phyloP scores from a whole-genome alignment of 2,113 vertebrate species.

The Pangasianodon gigas region DNA sequence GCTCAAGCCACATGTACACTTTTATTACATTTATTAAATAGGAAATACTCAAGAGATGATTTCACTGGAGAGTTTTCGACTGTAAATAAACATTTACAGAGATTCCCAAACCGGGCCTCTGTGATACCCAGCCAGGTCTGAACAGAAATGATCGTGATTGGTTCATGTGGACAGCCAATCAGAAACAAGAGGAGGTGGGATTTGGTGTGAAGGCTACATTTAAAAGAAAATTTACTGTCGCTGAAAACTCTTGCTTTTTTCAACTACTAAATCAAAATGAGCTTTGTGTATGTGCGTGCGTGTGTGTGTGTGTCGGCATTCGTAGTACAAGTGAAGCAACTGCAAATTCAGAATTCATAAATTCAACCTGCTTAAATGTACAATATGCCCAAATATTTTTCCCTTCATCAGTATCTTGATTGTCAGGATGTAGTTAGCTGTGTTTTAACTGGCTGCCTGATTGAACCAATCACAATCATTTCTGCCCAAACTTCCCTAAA shows the following conservation, averaged over 20 bases:
- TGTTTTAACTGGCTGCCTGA: not conserved
- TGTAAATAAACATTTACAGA: not conserved
- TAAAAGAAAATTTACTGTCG: not conserved
- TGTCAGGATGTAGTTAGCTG: not conserved
- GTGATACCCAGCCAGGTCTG: not conserved
- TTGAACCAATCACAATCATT: not conserved
- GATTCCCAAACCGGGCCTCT: not conserved
- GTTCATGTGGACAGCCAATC: not conserved
- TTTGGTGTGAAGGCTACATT: not conserved
- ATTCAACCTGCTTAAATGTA: not conserved
- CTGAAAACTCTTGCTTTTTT: too few relatives aligned
- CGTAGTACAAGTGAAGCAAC: too few relatives aligned
- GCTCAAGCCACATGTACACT: not conserved
- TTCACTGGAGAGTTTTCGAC: not conserved
- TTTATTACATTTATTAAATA: not conserved
- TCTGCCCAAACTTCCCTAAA: not conserved
- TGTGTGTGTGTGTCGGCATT: too few relatives aligned
- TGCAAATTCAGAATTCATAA: too few relatives aligned
- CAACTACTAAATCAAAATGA: too few relatives aligned
- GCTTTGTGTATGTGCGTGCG: too few relatives aligned
- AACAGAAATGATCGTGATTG: not conserved
- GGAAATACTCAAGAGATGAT: not conserved
- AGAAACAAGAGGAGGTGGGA: not conserved
- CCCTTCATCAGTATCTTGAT: not conserved
- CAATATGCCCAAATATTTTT: not conserved